Conservation (phyloP, 1,140 invertebrate genomes). For the Ylistrum balloti region DNA sequence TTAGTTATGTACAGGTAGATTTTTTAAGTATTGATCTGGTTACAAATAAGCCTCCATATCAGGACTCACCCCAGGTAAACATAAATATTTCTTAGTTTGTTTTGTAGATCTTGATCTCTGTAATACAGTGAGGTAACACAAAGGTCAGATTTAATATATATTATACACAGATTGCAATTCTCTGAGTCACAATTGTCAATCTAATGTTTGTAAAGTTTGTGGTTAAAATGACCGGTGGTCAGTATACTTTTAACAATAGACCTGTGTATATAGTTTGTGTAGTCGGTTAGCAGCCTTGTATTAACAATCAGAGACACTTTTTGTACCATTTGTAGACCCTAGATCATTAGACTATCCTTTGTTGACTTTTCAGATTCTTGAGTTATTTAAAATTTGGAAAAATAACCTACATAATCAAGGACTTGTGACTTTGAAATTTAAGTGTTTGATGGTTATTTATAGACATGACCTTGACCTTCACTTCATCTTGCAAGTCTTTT, state of each 20-base stretch:
- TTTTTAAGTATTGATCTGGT: too few species aligned
- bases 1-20: too few species aligned
- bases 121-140: not conserved
- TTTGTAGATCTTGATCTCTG: not conserved
- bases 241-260: not conserved
- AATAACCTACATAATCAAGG: not conserved
- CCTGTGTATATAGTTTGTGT: conserved; percentile 18
- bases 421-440: not conserved
- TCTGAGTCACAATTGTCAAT: not conserved
- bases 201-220: not conserved
- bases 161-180: not conserved
- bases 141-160: not conserved
- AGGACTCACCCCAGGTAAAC: too few species aligned
- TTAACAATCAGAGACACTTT: not conserved
- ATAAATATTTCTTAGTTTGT: not conserved
- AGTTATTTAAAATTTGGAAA: not conserved
- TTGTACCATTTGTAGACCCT: not conserved
- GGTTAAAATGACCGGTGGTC: not conserved
- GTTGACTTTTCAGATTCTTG: not conserved
- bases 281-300: not conserved
- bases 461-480: not conserved
- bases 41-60: too few species aligned
- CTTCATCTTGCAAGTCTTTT: not conserved
- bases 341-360: not conserved
- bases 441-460: not conserved